Percentiles rank a stretch among this genome's conserved stretches.
These are phyloP conservation scores for Selenia dentaria DNA, from an alignment of 2,888 invertebrate species.

Conservation along the genomic window DNA sequence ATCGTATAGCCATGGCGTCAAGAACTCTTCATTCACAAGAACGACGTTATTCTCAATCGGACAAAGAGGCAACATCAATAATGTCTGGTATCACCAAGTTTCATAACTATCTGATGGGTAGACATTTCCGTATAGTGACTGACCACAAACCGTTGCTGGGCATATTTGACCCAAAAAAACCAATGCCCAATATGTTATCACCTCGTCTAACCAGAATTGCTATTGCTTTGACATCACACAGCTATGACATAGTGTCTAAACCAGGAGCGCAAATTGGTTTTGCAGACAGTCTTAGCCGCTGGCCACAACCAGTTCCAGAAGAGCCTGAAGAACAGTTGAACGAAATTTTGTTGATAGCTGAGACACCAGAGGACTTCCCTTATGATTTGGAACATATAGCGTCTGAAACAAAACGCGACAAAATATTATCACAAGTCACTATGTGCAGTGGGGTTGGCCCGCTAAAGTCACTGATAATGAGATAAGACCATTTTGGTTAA, in stretches of 20 bases:
- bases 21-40: neutral
- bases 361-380: neutral
- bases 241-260: no score
- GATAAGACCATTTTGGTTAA: neutral
- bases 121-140: neutral
- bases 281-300: neutral
- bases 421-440: no score
- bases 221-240: no score
- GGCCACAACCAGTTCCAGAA: neutral
- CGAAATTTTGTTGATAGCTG: no score
- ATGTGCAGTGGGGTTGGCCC: no score
- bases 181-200: neutral
- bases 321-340: neutral
- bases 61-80: neutral
- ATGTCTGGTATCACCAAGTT: no score
- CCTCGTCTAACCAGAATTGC: neutral
- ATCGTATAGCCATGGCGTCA: neutral
- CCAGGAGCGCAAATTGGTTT: no score
- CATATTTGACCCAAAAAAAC: neutral
- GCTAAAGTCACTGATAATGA: neutral
- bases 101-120: no score
- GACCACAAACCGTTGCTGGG: no score
- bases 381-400: neutral
- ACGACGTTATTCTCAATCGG: neutral
- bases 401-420: no score